phyloP scores from a whole-genome alignment of 2,113 vertebrate genomes.

The Trematocara macrostoma region DNA sequence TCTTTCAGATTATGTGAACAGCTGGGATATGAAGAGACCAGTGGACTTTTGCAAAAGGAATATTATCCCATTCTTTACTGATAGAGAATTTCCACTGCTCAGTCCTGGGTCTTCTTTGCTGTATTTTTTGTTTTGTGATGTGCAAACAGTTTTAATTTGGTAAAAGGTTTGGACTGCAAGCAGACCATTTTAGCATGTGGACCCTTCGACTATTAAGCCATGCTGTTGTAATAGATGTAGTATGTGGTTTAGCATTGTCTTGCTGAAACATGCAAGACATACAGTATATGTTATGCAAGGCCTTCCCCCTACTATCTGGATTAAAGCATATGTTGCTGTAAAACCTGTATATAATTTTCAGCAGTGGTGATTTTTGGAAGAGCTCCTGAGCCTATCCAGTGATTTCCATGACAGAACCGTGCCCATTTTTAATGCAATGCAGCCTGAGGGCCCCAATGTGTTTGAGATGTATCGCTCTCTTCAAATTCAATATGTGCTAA shows the following conservation, averaged over 20 bases:
- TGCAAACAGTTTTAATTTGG: background rate
- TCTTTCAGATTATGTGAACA: background rate
- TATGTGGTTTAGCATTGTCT: background rate
- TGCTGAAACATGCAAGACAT: background rate
- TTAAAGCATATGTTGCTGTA: background rate
- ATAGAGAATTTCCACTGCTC: background rate
- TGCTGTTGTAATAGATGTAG: background rate
- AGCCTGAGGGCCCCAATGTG: background rate
- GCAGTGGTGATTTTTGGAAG: background rate
- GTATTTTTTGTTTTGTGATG: fast-evolving
- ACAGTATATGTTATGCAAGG: background rate
- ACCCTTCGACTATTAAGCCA: background rate
- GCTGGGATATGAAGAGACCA: background rate
- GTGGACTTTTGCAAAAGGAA: background rate
- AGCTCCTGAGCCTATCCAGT: background rate
- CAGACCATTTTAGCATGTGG: background rate
- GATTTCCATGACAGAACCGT: background rate
- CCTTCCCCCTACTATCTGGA: background rate
- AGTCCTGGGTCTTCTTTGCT: background rate
- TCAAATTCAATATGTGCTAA: background rate
- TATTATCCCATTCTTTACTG: background rate
- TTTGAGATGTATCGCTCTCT: fast-evolving
- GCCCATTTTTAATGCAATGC: background rate
- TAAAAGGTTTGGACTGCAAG: background rate
- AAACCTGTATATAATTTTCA: background rate